These are phyloP conservation scores for Poecilobothrus nobilitatus DNA, from an alignment of 2,888 invertebrate species.

Conservation along the genomic window DNA sequence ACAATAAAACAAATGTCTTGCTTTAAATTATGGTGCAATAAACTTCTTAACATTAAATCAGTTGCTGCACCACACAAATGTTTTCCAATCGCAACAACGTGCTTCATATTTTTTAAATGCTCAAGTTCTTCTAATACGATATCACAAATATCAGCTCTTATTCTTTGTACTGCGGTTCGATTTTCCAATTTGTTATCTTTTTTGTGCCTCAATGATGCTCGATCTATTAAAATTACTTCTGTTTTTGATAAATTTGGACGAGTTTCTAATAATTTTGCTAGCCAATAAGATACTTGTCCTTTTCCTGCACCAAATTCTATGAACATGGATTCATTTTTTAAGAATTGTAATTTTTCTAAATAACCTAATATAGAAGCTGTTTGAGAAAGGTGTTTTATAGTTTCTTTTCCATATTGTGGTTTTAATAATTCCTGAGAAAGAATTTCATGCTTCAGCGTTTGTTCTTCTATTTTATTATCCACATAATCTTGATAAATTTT, in stretches of 20 bases:
- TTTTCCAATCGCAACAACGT: constrained; percentile 72
- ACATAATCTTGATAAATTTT: constrained; percentile 38
- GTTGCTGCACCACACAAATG: constrained; percentile 86
- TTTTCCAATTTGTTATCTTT: constrained; percentile 57
- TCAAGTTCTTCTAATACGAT: constrained; percentile 54
- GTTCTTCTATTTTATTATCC: constrained; percentile 40
- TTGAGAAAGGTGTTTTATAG: constrained; percentile 68
- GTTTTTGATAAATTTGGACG: constrained; percentile 34
- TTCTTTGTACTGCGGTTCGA: constrained; percentile 48
- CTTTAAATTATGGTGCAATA: constrained; percentile 43
- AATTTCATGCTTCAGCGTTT: constrained; percentile 42
- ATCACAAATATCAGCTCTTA: constrained; percentile 76
- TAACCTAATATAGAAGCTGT: constrained; percentile 67
- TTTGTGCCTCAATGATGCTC: constrained; percentile 73
- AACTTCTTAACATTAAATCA: constrained; percentile 65
- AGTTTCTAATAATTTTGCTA: constrained; percentile 51
- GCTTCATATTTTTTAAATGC: constrained; percentile 37
- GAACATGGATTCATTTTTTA: constrained; percentile 58
- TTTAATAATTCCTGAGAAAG: constrained; percentile 48
- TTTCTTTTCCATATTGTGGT: constrained; percentile 52
- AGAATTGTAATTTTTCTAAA: constrained; percentile 52
- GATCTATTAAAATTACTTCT: constrained; percentile 66
- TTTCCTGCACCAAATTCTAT: constrained; percentile 88
- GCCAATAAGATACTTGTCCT: constrained; percentile 73
- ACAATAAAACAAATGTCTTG: constrained; percentile 55